Base-by-base conservation (phyloP, 2,888 invertebrate genomes). In the Stenolophus ochropezus region DNA sequence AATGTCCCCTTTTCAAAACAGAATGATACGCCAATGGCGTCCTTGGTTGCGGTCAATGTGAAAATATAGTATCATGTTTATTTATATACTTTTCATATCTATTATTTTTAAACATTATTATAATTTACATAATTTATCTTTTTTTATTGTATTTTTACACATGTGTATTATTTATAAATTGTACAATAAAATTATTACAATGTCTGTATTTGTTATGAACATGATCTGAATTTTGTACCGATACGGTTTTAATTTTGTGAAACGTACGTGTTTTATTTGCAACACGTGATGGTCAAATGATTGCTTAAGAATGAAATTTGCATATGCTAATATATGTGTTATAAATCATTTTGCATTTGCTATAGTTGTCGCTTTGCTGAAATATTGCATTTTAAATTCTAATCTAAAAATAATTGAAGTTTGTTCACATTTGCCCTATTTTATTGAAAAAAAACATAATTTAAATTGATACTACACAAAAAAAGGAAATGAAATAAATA, bases 11-110 rank as follows among this genome's bases (percentile, higher is more conserved):
- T 21, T 73, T 21, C 4, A 20, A 73, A 73, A 21, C 20, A 18
- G 8, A 69, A 11, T 6, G 20, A n/a, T 5, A 73, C 80, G 80
- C 42, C 80, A 23, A 56, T 80, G 80, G 73, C 58, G 80, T 42
- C 80, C 80, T 80, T 80, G 73, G n/a, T n/a, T 58, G 56, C 69
- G 80, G 80, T 80, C 80, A 73, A 53, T 53, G 18, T 42, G 69
- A 69, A 73, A 80, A 49, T 14, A 65, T 42, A 47, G 49, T 53
- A 53, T 73, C 47, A 73, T 75, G 75, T 75, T 53, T 80, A 79
- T 80, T 61, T 56, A 73, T 80, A 80, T 58, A 33, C 11, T 25
- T 51, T 42, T 56, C 61, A 42, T 80, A 73, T 80, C 53, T 73
- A 53, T 71, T 69, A 69, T 69, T 69, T 69, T 69, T 69, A 69